Evolutionary conservation across 2,888 invertebrate genomes (phyloP).

Genomic region (Andrena hattorfiana): DNA sequence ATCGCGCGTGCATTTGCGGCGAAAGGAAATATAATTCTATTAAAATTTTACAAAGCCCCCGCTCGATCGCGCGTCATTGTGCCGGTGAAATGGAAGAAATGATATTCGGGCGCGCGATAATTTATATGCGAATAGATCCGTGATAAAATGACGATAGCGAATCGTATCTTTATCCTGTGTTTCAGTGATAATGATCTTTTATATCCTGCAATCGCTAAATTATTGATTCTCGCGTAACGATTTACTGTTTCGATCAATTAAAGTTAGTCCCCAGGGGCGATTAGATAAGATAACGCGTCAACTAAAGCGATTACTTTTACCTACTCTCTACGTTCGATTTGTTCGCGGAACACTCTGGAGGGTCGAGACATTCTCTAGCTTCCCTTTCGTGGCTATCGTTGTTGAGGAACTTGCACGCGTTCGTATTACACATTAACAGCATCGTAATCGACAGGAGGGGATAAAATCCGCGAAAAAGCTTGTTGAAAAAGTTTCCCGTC

Average conservation of each 20-base stretch:
- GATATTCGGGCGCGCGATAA: slow-evolving; percentile 32
- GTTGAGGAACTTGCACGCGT: background rate
- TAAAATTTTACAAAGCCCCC: slow-evolving; percentile 56
- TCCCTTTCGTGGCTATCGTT: background rate
- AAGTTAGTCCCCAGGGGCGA: slow-evolving; percentile 5
- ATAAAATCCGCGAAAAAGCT: slow-evolving; percentile 6
- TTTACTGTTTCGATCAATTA: slow-evolving; percentile 31
- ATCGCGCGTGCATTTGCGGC: slow-evolving; percentile 20
- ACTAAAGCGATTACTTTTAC: slow-evolving; percentile 28
- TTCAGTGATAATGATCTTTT: background rate
- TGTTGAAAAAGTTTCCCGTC: slow-evolving; percentile 31
- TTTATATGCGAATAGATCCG: slow-evolving; percentile 23
- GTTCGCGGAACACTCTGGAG: background rate
- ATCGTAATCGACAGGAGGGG: slow-evolving; percentile 15
- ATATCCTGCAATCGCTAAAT: background rate
- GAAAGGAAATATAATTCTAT: slow-evolving; percentile 54
- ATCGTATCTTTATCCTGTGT: background rate
- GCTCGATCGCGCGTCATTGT: slow-evolving; percentile 20
- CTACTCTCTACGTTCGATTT: background rate
- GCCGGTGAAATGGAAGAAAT: slow-evolving; percentile 5
- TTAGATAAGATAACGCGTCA: slow-evolving; percentile 50
- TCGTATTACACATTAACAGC: background rate
- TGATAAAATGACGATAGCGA: slow-evolving; percentile 21
- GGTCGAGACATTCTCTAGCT: background rate
- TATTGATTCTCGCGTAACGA: slow-evolving; percentile 8